A percentile compares a stretch with the other conserved stretches of the same genome.
phyloP scores from a whole-genome alignment of 2,113 vertebrate genomes.

The Atractosteus spatula region DNA sequence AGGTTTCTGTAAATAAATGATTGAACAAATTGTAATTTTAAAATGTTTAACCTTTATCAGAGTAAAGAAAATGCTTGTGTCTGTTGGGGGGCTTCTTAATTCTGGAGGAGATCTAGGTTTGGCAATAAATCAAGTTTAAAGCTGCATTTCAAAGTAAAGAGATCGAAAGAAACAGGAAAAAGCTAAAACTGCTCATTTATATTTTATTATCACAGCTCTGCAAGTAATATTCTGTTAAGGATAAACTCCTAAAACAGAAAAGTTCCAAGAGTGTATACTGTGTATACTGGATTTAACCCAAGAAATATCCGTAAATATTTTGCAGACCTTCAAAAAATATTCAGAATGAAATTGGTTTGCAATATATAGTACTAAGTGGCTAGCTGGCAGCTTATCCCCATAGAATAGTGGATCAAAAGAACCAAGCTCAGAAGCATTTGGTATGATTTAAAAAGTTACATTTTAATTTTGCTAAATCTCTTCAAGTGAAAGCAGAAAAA shows the following conservation, averaged over 20 bases:
- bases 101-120: too few relatives aligned
- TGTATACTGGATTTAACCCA: background rate
- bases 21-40: too few relatives aligned
- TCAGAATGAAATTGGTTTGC: background rate
- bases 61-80: too few relatives aligned
- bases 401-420: constrained; percentile 12
- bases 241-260: constrained; percentile 16
- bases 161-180: background rate
- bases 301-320: background rate
- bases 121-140: constrained; percentile 4
- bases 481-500: constrained; percentile 5
- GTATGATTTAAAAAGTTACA: constrained; percentile 4
- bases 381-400: background rate
- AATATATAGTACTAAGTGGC: constrained; percentile 7
- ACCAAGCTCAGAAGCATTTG: background rate
- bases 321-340: constrained; percentile 18
- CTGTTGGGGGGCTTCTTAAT: too few relatives aligned
- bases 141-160: constrained; percentile 5
- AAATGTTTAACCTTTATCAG: too few relatives aligned
- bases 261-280: constrained; percentile 1
- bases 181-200: constrained; percentile 27
- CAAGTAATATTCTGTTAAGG: constrained; percentile 18
- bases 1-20: too few relatives aligned
- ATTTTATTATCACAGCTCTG: constrained; percentile 24
- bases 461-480: constrained; percentile 1